Evolutionary conservation across 35 echinoderm and acorn worm genomes (phyloP).

Genomic region (Ophioderma brevispina): DNA sequence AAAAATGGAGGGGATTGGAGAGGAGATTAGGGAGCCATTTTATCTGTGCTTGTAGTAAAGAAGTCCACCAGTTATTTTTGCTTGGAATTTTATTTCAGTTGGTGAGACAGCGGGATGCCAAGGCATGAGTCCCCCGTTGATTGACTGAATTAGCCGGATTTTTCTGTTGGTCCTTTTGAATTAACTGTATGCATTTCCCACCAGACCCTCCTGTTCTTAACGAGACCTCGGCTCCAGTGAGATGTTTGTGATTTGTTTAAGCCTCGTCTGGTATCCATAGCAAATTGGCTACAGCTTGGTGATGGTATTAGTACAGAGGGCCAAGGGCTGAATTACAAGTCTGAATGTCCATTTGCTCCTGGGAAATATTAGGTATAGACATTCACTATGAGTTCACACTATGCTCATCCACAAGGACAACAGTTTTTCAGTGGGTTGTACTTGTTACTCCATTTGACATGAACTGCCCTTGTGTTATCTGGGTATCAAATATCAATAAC

Average conservation of each 20-base stretch:
- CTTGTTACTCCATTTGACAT: no score
- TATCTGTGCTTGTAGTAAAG: no score
- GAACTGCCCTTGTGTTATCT: no score
- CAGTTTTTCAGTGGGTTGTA: no score
- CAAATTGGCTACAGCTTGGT: slow-evolving; percentile 96
- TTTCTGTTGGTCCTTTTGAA: slow-evolving; percentile 89
- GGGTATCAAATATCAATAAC: no score
- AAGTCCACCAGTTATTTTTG: no score
- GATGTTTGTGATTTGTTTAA: slow-evolving; percentile 89
- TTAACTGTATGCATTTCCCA: slow-evolving; percentile 74
- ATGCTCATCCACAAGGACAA: no score
- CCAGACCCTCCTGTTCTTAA: slow-evolving; percentile 92
- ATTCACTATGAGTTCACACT: no score
- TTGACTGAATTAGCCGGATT: slow-evolving; percentile 94
- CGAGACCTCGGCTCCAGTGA: slow-evolving; percentile 94
- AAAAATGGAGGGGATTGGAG: no score
- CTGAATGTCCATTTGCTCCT: slow-evolving; percentile 65
- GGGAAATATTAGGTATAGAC: slow-evolving; percentile 72
- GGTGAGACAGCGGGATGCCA: slow-evolving; percentile 98
- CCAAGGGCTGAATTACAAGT: slow-evolving; percentile 55
- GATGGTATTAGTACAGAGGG: slow-evolving; percentile 65
- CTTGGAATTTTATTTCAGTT: slow-evolving; percentile 60
- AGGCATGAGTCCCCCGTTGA: slow-evolving; percentile 83
- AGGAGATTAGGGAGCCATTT: no score
- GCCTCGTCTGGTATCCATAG: slow-evolving; percentile 98